A percentile compares a stretch with the other conserved stretches of the same genome.
phyloP scores from a whole-genome alignment of 1,140 invertebrate genomes.

The Cardiocondyla obscurior region DNA sequence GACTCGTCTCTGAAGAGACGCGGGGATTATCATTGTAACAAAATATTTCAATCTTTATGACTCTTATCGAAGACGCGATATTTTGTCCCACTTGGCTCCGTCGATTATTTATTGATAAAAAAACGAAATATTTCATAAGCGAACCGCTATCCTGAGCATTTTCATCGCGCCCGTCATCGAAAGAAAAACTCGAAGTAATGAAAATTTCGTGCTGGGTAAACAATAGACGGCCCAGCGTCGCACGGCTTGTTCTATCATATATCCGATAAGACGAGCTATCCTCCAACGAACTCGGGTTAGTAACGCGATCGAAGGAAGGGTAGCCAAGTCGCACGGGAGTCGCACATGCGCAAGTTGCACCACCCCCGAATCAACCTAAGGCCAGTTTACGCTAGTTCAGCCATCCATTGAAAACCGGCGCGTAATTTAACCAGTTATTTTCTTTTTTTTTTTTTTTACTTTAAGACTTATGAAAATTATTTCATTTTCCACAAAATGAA shows the following conservation, averaged over 20 bases:
- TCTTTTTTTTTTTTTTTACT: background rate
- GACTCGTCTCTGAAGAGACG: background rate
- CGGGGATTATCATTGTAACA: background rate
- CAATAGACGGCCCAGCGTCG: background rate
- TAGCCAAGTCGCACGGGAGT: slow-evolving; percentile 52
- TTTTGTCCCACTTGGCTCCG: background rate
- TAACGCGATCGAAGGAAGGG: slow-evolving; percentile 66
- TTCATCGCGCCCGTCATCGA: background rate
- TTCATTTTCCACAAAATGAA: too few relatives aligned
- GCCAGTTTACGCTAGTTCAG: slow-evolving; percentile 33
- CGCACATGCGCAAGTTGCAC: slow-evolving; percentile 58
- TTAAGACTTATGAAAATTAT: too few relatives aligned
- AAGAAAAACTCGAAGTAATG: background rate
- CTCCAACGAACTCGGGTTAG: slow-evolving; percentile 48
- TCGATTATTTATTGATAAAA: slow-evolving; percentile 16
- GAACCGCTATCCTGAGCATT: background rate
- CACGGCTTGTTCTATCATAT: slow-evolving; percentile 35
- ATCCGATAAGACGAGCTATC: slow-evolving; percentile 62
- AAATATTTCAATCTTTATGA: background rate
- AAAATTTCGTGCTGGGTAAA: background rate
- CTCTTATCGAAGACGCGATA: background rate
- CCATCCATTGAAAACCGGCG: slow-evolving; percentile 14
- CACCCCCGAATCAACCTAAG: slow-evolving; percentile 50
- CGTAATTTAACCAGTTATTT: background rate
- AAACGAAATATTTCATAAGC: background rate